phyloP scores from a whole-genome alignment of 2,888 invertebrate species.

The Argyresthia albistria region DNA sequence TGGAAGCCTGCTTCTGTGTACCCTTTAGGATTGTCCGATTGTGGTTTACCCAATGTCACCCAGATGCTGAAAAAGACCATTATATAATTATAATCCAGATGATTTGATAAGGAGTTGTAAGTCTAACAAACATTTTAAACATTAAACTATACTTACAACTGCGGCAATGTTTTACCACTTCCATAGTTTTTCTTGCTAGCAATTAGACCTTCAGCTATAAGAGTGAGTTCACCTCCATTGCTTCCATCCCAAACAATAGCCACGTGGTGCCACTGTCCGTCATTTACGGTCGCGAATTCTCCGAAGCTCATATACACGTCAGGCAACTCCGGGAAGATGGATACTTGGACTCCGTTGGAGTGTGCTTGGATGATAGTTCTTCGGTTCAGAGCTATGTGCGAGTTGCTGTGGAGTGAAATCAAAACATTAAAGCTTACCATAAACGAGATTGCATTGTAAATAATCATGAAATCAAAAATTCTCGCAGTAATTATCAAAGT shows the following conservation, averaged over 20 bases:
- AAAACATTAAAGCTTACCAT: neutral
- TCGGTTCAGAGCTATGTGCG: constrained; percentile 83
- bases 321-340: constrained; percentile 88
- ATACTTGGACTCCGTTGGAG: constrained; percentile 93
- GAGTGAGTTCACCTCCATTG: constrained; percentile 86
- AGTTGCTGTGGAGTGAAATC: constrained; percentile 69
- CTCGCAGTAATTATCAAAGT: neutral
- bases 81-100: neutral
- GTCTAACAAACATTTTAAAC: constrained; percentile 1
- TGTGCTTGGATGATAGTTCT: constrained; percentile 92
- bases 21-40: constrained; percentile 83
- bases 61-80: constrained; percentile 78
- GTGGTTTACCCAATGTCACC: constrained; percentile 93
- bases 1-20: constrained; percentile 95
- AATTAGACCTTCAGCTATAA: constrained; percentile 96
- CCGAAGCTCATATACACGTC: constrained; percentile 93
- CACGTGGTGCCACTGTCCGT: constrained; percentile 97
- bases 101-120: neutral
- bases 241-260: constrained; percentile 95
- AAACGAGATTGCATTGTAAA: too few relatives aligned
- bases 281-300: constrained; percentile 93
- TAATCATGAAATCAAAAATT: too few relatives aligned
- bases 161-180: constrained; percentile 83
- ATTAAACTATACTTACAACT: constrained; percentile 76
- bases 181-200: constrained; percentile 95